These are phyloP conservation scores for Esox niger DNA, from an alignment of 2,113 vertebrate species.

Conservation along the genomic window DNA sequence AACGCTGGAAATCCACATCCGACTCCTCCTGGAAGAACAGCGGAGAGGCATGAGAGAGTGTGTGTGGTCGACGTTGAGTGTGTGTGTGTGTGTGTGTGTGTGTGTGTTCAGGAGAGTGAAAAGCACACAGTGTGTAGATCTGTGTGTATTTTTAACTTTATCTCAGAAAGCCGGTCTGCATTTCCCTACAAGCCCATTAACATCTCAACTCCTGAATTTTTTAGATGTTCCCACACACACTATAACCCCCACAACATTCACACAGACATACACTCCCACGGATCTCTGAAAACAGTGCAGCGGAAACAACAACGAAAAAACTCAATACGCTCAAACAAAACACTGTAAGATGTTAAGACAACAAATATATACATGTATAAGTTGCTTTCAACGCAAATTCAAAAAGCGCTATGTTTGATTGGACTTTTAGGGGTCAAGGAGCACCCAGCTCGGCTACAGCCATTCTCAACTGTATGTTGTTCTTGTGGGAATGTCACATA, in stretches of 20 bases:
- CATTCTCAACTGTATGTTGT: no score
- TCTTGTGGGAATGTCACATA: no score
- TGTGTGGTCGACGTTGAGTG: not conserved
- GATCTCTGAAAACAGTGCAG: no score
- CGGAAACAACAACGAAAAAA: no score
- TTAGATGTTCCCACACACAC: conserved; percentile 19
- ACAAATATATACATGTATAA: no score
- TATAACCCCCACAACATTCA: not conserved
- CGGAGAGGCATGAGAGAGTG: not conserved
- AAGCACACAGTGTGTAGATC: not conserved
- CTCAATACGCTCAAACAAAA: no score
- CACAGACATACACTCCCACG: no score
- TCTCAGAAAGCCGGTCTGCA: conserved; percentile 14
- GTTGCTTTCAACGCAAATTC: no score
- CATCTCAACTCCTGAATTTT: conserved; percentile 34
- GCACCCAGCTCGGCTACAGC: no score
- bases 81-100: not conserved
- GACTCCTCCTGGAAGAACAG: conserved; percentile 72
- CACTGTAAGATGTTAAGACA: no score
- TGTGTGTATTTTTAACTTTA: conserved; percentile 36
- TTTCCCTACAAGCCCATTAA: conserved; percentile 18
- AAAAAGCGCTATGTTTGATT: no score
- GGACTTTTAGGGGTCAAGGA: no score
- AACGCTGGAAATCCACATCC: conserved; percentile 80
- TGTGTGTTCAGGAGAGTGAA: conserved; percentile 4